Evolutionary conservation across 2,113 vertebrate genomes (phyloP), one percentile per base, ranked within the genome.

Genomic region (Pseudorasbora parva): DNA sequence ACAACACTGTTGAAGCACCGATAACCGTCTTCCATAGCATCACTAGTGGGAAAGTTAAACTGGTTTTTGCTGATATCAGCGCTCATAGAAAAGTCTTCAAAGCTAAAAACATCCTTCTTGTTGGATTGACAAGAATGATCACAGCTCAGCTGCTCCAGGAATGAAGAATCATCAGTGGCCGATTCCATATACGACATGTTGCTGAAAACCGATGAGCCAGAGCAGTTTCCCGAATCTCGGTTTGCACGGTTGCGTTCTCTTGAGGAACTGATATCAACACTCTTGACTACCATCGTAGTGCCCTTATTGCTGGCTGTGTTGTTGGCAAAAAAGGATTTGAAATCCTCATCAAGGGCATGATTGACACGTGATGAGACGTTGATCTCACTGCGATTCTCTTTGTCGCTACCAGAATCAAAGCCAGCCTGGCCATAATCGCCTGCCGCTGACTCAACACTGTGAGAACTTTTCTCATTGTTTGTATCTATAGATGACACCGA

Each of bases 101-200:
- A 56, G 74, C 56, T 27, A 33, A 9, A n/a, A 49, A 37, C 17
- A 9, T 51, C 17, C 0, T 43, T 87, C 3, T 83, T 71, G 56
- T 60, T 47, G 0, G 86, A 68, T 9, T 68, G 33, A 68, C 8
- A 10, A 8, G 19, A 41, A 71, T 68, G 68, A 75, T 85, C 88
- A 1, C 41, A 72, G 6, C 4, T 2, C 51, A 83, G 59, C 37
- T 59, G 1, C 23, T 59, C 69, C 0, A 30, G 27, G 14, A 73
- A 54, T 23, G 19, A 37, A 9, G 84, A 60, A 17, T 51, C 6
- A 43, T 49, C 17, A n/a, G 30, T 84, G 78, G 45, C n/a, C 12
- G 69, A 87, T 0, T 23, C 11, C 27, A 85, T 87, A 62, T 93
- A 94, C 2, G 79, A 75, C 68, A 11, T 80, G 75, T 94, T 94